Evolutionary conservation across 2,797 vertebrate species (phyloP).

Genomic region (Rhinichthys osculus): DNA sequence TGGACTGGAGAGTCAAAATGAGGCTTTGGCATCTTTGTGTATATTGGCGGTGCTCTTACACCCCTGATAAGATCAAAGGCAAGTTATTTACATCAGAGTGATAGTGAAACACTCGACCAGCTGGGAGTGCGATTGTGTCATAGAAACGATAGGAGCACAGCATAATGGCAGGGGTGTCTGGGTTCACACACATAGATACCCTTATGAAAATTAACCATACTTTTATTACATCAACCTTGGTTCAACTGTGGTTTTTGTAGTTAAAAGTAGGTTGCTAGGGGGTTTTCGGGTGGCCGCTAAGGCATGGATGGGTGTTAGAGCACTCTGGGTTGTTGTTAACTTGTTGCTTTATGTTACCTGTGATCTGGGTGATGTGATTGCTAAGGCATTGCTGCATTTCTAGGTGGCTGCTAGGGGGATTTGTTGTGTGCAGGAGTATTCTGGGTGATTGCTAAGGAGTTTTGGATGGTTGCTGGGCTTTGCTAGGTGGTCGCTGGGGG

Average conservation of each 20-base stretch:
- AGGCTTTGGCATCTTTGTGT: slow-evolving; percentile 56
- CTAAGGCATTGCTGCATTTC: neutral
- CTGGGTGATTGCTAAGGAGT: neutral
- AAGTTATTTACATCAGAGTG: slow-evolving; percentile 71
- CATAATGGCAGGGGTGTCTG: slow-evolving; percentile 64
- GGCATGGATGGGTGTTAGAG: neutral
- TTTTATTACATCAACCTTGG: neutral
- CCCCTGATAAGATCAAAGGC: slow-evolving; percentile 75
- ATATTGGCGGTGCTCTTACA: slow-evolving; percentile 62
- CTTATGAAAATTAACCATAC: neutral
- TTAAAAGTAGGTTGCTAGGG: neutral
- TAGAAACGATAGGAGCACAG: slow-evolving; percentile 61
- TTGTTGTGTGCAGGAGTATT: neutral
- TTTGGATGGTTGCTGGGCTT: neutral
- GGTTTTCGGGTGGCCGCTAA: neutral
- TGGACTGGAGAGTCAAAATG: slow-evolving; percentile 62
- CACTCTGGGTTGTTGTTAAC: neutral
- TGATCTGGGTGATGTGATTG: neutral
- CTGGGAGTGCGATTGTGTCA: slow-evolving; percentile 65
- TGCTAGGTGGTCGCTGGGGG: neutral
- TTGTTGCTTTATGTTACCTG: neutral
- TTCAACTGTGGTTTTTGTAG: neutral
- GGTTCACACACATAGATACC: slow-evolving; percentile 68
- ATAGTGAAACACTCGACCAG: slow-evolving; percentile 64
- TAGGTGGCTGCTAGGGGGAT: neutral